Evolutionary conservation across 2,797 vertebrate genomes (phyloP).

Genomic region (Sebastes jordani): DNA sequence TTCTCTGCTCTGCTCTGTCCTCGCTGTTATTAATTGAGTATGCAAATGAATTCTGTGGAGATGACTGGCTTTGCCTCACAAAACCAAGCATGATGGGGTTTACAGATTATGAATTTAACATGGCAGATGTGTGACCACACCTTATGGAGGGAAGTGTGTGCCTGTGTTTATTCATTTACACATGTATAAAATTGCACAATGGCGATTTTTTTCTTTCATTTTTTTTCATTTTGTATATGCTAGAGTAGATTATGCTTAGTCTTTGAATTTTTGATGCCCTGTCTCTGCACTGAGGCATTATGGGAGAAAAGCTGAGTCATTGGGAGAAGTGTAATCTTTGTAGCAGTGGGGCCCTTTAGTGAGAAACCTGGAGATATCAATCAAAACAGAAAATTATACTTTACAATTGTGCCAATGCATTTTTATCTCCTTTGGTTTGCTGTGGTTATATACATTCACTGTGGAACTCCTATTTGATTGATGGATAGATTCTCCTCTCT

Average conservation of each 20-base stretch:
- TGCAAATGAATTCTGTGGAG: conserved; percentile 60
- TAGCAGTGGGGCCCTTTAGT: conserved; percentile 41
- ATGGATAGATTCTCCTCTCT: conserved; percentile 27
- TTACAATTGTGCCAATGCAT: conserved; percentile 33
- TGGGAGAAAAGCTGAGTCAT: conserved; percentile 69
- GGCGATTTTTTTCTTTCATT: background rate
- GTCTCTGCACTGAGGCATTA: conserved; percentile 54
- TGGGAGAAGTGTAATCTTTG: conserved; percentile 50
- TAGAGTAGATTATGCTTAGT: conserved; percentile 31
- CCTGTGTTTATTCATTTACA: conserved; percentile 6
- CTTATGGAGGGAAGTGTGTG: conserved; percentile 7
- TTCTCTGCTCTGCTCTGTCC: conserved; percentile 43
- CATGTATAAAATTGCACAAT: conserved; percentile 6
- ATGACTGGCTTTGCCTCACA: conserved; percentile 38
- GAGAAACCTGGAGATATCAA: conserved; percentile 48
- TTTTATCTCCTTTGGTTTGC: conserved; percentile 32
- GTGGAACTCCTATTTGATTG: conserved; percentile 24
- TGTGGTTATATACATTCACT: conserved; percentile 16
- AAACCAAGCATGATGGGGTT: conserved; percentile 43
- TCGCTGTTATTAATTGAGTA: conserved; percentile 66
- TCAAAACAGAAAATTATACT: conserved; percentile 55
- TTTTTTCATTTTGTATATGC: conserved; percentile 14
- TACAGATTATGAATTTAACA: conserved; percentile 40
- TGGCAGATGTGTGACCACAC: conserved; percentile 32
- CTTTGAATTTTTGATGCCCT: conserved; percentile 30